Evolutionary conservation across 2,888 invertebrate species (phyloP).

Genomic region (Clusia tigrina): DNA sequence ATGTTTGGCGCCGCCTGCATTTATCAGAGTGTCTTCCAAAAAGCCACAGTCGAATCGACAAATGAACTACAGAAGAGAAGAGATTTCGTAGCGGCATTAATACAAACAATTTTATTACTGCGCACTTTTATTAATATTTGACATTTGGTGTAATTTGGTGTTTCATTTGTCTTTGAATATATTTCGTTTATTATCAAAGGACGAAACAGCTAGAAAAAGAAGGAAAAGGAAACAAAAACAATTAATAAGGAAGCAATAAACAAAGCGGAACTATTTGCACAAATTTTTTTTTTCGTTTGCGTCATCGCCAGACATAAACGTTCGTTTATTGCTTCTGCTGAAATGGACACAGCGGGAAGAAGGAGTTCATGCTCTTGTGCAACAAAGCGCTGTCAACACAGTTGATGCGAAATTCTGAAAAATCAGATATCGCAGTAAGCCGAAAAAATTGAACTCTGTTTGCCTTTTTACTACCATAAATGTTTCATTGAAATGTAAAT

Average conservation of each 20-base stretch:
- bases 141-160: too few relatives aligned
- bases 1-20: too few relatives aligned
- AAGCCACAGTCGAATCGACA: too few relatives aligned
- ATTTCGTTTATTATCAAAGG: not conserved
- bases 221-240: too few relatives aligned
- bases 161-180: too few relatives aligned
- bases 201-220: not conserved
- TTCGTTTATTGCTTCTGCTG: not conserved
- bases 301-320: slow-evolving; percentile 4
- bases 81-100: too few relatives aligned
- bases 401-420: not conserved
- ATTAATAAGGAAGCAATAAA: too few relatives aligned
- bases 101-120: too few relatives aligned
- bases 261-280: slow-evolving; percentile 10
- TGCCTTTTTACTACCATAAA: not conserved
- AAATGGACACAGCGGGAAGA: slow-evolving; percentile 43
- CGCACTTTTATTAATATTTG: too few relatives aligned
- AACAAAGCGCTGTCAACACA: not conserved
- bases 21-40: too few relatives aligned
- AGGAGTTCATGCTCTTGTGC: slow-evolving; percentile 46
- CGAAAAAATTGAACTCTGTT: not conserved
- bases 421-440: not conserved
- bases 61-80: too few relatives aligned
- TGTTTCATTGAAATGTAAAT: too few relatives aligned
- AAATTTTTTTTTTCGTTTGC: slow-evolving; percentile 11